Evolutionary conservation across 2,113 vertebrate species (phyloP).

Genomic region (western clawed frog (Xenopus tropicalis)): UCB_Xtro_10.0 CM004445.2:104497501-104498000

Average conservation of each 20-base stretch:
- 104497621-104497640: slow-evolving; percentile 14
- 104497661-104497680: slow-evolving; percentile 24
- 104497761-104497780: slow-evolving; percentile 30
- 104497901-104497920: too few relatives aligned
- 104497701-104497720: slow-evolving; percentile 16
- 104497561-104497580: slow-evolving; percentile 65
- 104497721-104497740: slow-evolving; percentile 34
- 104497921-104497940: too few relatives aligned
- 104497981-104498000: too few relatives aligned
- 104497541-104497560: slow-evolving; percentile 68
- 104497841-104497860: too few relatives aligned
- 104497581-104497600: slow-evolving; percentile 66
- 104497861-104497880: too few relatives aligned
- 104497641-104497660: slow-evolving; percentile 37
- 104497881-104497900: too few relatives aligned
- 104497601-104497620: slow-evolving; percentile 18
- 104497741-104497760: slow-evolving; percentile 14
- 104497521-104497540: slow-evolving; percentile 74
- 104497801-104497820: neutral
- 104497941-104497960: too few relatives aligned
- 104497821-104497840: too few relatives aligned
- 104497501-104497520: slow-evolving; percentile 44
- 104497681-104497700: slow-evolving; percentile 15
- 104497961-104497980: too few relatives aligned
- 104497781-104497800: neutral